Evolutionary conservation across 2,113 vertebrate genomes (phyloP).

Genomic region (Bucco capensis): DNA sequence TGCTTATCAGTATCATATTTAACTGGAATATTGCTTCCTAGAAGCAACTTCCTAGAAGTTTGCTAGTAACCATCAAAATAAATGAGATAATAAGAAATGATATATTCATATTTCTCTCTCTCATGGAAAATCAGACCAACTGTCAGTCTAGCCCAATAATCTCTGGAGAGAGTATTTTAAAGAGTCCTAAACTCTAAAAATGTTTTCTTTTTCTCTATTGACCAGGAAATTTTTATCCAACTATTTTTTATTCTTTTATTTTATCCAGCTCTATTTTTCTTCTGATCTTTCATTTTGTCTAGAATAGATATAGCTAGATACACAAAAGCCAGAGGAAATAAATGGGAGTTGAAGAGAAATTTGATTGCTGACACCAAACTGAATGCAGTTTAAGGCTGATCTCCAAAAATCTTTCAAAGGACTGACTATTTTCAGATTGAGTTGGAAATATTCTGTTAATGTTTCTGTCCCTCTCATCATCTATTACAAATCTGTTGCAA

Average conservation of each 20-base stretch:
- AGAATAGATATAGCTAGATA: neutral
- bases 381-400: neutral
- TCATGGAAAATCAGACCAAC: neutral
- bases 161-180: neutral
- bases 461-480: neutral
- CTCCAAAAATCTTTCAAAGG: neutral
- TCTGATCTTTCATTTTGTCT: neutral
- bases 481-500: neutral
- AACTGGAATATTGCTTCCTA: neutral
- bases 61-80: neutral
- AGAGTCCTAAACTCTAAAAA: neutral
- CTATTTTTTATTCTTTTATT: neutral
- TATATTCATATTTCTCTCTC: neutral
- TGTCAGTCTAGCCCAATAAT: neutral
- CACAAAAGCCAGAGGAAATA: neutral
- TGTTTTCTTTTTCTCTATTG: neutral
- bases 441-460: neutral
- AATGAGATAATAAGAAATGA: neutral
- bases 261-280: neutral
- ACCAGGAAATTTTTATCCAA: neutral
- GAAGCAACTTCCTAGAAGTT: neutral
- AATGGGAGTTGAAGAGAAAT: neutral
- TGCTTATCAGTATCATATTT: neutral
- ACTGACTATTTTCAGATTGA: neutral
- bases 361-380: neutral